Evolutionary conservation across 2,113 vertebrate genomes (phyloP), one percentile per base, ranked within the genome.

Genomic region (Larimichthys polyactis): DNA sequence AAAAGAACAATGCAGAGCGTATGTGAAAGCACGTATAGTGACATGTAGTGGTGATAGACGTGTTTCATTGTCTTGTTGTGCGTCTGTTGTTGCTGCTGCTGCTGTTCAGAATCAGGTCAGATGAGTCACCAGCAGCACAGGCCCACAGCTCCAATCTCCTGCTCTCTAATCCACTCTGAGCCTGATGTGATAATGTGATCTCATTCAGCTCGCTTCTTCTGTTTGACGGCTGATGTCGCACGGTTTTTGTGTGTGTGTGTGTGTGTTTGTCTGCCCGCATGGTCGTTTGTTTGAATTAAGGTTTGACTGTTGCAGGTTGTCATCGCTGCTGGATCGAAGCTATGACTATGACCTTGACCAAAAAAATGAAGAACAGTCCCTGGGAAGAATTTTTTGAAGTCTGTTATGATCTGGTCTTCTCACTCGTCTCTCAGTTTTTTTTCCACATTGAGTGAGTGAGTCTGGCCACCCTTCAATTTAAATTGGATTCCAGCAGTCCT

Each of bases 31-130:
- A 7, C 55, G 65, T 71, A 43, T 29, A 75, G 36, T 44, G 71
- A 49, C 32, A 73, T 64, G 72, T 49, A 43, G 76, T 27, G 27
- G 60, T 75, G 84, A 83, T 67, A 11, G 75, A 68, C 67, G 64
- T 63, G 71, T 66, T 75, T 85, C 46, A 43, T 70, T 66, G 75
- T 64, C 4, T 52, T 36, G 64, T 32, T 63, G 70, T 71, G 75
- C 29, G 55, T 78, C 55, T 54, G 59, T 5, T 71, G 66, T 69
- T 79, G 73, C 82, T 65, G 32, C 32, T 36, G 52, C 74, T 75
- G 85, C 83, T 82, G 64, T 52, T 83, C 64, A 87, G 87, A 93
- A 91, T 90, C 84, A 92, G 93, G 92, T 91, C 91, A 92, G 87
- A 92, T 91, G 93, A 92, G 87, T 93, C 92, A 94, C 88, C 84